Base-by-base conservation (phyloP, 2,113 vertebrate genomes). In the Chamaetylas fuelleborni region DNA sequence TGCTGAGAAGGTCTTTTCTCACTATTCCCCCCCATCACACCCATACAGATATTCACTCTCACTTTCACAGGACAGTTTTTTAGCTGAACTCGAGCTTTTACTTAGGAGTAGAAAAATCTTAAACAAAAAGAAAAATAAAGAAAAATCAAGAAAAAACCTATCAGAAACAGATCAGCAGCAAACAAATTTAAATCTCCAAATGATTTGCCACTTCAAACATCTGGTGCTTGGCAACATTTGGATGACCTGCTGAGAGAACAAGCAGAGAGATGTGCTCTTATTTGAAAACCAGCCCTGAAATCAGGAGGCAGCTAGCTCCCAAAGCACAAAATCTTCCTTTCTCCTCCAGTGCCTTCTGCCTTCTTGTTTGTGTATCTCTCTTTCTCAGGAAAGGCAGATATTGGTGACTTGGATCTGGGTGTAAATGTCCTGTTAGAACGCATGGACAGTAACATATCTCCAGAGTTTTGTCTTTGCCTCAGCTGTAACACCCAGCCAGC, bases 161-260 rank as follows among this genome's bases (percentile, higher is more conserved):
- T 87, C 73, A 87, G 71, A 73, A 85, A 47, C 53, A 87, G 57
- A 96, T 85, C 54, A 91, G 31, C 53, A 73, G 61, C 5, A 67
- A 91, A 88, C 23, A 69, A 81, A 43, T 70, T 86, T 79, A 96
- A 86, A 92, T 85, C 79, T 90, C 76, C 43, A 94, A 74, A 43
- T 78, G 50, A 66, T 90, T 92, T 80, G 74, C 64, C 50, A 51
- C 82, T 94, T 82, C 62, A 92, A 94, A 95, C 79, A 96, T 96
- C 95, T 97, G 96, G 90, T 70, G 33, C 45, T 97, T 96, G 97
- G 89, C 81, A 88, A 18, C 5, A 5, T 80, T 94, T 73, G 51
- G 60, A 81, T 81, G 73, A 86, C 64, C 88, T 51, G 57, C 69
- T 88, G 66, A 73, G 86, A 88, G 33, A 89, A 79, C 34, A 81